Base-by-base conservation (phyloP, 2,797 vertebrate species). In the Petrocephalus schoutedeni region DNA sequence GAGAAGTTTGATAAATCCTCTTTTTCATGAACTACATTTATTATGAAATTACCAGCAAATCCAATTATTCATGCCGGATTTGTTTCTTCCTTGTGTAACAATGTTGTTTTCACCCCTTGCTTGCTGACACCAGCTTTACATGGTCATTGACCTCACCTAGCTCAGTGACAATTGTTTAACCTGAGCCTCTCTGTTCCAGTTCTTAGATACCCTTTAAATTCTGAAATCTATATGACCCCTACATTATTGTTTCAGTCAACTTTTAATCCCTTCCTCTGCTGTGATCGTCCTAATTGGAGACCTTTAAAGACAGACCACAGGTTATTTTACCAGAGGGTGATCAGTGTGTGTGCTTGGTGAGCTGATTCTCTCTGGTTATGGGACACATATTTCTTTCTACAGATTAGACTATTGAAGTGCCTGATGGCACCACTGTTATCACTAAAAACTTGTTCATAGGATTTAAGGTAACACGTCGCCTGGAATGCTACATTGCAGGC, bases 201-300 rank as follows among this genome's bases (percentile, higher is more conserved):
- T 36, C 53, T 71, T 23, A 54, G 23, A 64, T 56, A 74, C 61
- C 23, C 57, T n/a, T 57, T 59, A 23, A 10, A 23, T 85, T 61
- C 61, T 56, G 77, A 71, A 56, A 88, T 85, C 87, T 41, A n/a
- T 77, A 80, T 16, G 5, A 87, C 41, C 41, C 41, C 56, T 58
- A 45, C 80, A 88, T 88, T 64, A 88, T 36, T 85, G 3, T 58
- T 36, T 53, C 49, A 51, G 23, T 84, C 16, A 19, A 21, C 21
- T 84, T 83, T 84, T 84, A 67, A 84, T 74, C 61, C 59, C 28
- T 71, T 54, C 53, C 83, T 56, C 59, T 56, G 77, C 51, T 85
- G 23, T 61, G 58, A 82, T 80, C 28, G 51, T 49, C n/a, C 49
- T 45, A 12, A 2, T 54, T 32, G 6, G 2, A 57, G 19, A 57